Evolutionary conservation across 2,113 vertebrate species (phyloP).

Genomic region (Pipra filicauda): DNA sequence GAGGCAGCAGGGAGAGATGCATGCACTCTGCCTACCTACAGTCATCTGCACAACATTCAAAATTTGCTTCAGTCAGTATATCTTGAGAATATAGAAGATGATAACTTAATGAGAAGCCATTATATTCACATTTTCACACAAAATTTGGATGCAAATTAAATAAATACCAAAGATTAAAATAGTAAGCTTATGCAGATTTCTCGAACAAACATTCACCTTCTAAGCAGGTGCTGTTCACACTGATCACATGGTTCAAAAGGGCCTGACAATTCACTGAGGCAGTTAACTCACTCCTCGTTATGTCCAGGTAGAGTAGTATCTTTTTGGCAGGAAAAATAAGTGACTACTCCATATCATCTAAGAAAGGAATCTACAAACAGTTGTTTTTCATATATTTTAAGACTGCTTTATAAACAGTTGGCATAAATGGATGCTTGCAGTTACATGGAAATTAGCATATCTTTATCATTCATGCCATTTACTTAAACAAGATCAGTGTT

Average conservation of each 20-base stretch:
- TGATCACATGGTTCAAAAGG: background rate
- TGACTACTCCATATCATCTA: background rate
- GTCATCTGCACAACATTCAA: background rate
- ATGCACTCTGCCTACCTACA: background rate
- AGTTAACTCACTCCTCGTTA: background rate
- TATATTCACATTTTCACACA: constrained; percentile 46
- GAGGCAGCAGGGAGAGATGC: constrained; percentile 27
- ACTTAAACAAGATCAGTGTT: background rate
- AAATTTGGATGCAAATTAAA: constrained; percentile 45
- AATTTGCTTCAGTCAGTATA: background rate
- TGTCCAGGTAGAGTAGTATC: background rate
- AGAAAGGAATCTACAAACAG: background rate
- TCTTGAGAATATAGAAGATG: constrained; percentile 39
- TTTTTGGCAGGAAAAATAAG: background rate
- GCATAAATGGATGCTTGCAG: background rate
- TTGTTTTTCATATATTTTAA: background rate
- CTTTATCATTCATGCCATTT: background rate
- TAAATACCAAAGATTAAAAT: constrained; percentile 17
- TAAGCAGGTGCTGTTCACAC: background rate
- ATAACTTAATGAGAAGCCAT: constrained; percentile 35
- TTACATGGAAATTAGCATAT: background rate
- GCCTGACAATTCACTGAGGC: background rate
- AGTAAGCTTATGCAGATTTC: background rate
- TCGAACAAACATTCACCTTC: background rate
- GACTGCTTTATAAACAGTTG: background rate